Conservation (phyloP, 2,113 vertebrate genomes). For the Balaenoptera acutorostrata region DNA sequence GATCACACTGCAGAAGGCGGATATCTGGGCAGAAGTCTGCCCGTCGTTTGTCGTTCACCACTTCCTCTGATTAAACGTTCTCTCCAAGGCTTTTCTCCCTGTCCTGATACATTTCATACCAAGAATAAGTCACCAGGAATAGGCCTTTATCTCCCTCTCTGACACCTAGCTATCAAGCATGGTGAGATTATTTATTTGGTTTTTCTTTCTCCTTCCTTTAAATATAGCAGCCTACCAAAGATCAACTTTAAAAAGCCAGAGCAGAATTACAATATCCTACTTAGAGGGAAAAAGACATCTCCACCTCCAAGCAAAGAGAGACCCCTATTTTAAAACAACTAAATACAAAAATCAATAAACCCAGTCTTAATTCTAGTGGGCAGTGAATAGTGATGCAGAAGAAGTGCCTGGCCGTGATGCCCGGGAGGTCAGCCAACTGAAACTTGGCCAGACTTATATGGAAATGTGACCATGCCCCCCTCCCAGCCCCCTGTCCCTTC, state of each 20-base stretch:
- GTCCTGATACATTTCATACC: constrained; percentile 40
- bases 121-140: constrained; percentile 41
- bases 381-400: background rate
- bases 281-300: background rate
- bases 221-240: constrained; percentile 37
- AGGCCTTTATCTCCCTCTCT: constrained; percentile 33
- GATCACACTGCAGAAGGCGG: background rate
- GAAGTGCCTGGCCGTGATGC: background rate
- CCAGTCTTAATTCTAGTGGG: background rate
- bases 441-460: background rate
- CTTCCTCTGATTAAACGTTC: constrained; percentile 41
- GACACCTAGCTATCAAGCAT: constrained; percentile 41
- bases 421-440: background rate
- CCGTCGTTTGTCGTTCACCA: background rate
- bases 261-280: background rate
- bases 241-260: constrained; percentile 12
- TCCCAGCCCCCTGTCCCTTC: background rate
- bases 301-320: background rate
- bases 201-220: constrained; percentile 42
- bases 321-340: background rate
- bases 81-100: background rate
- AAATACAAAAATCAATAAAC: background rate
- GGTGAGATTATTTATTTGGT: constrained; percentile 8
- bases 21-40: background rate
- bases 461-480: background rate